These are phyloP conservation scores for Elymnias hypermnestra DNA, from an alignment of 1,140 invertebrate species.

Conservation along the genomic window DNA sequence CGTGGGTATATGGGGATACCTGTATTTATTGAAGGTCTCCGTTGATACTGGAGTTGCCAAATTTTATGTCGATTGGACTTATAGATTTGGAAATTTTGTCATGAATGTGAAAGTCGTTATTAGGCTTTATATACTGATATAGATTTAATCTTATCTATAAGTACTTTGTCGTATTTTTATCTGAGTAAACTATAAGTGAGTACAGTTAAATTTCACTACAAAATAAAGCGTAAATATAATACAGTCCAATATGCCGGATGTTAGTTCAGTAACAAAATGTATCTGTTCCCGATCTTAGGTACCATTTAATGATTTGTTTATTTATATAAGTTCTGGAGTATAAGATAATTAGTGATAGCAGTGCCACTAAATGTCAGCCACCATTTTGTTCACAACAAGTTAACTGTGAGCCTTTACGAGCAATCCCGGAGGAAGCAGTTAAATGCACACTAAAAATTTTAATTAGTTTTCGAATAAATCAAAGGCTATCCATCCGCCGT, in stretches of 20 bases:
- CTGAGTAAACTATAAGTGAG: too few relatives aligned
- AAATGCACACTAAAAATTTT: slow-evolving; percentile 19
- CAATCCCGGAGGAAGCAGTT: slow-evolving; percentile 19
- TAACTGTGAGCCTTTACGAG: slow-evolving; percentile 10
- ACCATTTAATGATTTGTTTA: slow-evolving; percentile 16
- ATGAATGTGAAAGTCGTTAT: too few relatives aligned
- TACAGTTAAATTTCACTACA: too few relatives aligned
- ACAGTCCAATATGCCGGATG: slow-evolving; percentile 3
- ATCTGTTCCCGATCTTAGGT: slow-evolving; percentile 8
- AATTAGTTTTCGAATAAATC: slow-evolving; percentile 21
- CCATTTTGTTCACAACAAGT: slow-evolving; percentile 15
- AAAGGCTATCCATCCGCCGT: slow-evolving; percentile 2
- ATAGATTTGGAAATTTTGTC: too few relatives aligned
- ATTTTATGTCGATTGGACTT: too few relatives aligned
- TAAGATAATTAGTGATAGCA: slow-evolving; percentile 18
- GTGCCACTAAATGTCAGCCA: slow-evolving; percentile 16
- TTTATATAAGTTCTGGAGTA: slow-evolving; percentile 10
- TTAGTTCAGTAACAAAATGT: slow-evolving; percentile 7
- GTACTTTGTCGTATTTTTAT: too few relatives aligned
- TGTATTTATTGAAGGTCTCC: too few relatives aligned
- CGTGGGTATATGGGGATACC: too few relatives aligned
- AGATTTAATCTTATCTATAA: too few relatives aligned
- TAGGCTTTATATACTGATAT: too few relatives aligned
- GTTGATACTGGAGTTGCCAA: too few relatives aligned
- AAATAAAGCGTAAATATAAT: too few relatives aligned